phyloP scores from a whole-genome alignment of 2,113 vertebrate species.

The Oryzias celebensis region DNA sequence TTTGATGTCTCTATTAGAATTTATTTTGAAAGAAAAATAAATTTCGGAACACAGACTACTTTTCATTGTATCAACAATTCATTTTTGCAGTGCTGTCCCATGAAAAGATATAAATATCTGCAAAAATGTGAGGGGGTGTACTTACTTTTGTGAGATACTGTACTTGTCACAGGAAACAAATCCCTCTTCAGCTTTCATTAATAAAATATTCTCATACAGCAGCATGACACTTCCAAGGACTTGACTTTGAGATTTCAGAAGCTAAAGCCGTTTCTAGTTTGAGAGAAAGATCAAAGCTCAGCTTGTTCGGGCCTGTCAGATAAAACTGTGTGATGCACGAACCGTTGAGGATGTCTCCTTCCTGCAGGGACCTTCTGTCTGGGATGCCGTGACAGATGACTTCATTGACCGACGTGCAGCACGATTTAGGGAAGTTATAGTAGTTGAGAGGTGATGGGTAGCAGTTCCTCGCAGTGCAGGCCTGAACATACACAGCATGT shows the following conservation, averaged over 20 bases:
- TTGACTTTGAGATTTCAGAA: too few species aligned
- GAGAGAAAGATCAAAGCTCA: too few species aligned
- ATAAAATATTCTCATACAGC: conserved; percentile 20
- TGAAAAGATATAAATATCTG: too few species aligned
- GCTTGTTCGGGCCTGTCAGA: neutral
- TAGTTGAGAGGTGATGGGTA: conserved; percentile 99
- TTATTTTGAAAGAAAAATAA: too few species aligned
- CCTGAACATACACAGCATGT: conserved; percentile 71
- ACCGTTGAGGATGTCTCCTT: conserved; percentile 98
- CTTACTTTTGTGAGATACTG: too few species aligned
- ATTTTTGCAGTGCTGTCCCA: too few species aligned
- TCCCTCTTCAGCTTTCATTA: neutral
- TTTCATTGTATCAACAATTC: too few species aligned
- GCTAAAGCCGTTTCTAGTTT: too few species aligned
- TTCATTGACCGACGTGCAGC: conserved; percentile 98
- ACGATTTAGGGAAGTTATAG: conserved; percentile 99
- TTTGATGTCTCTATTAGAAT: too few species aligned
- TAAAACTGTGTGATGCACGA: conserved; percentile 18
- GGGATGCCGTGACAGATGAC: conserved; percentile 99
- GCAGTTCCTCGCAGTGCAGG: conserved; percentile 93
- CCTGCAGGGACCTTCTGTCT: conserved; percentile 89
- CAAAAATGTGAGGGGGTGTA: too few species aligned
- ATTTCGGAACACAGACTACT: too few species aligned
- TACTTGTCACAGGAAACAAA: conserved; percentile 38
- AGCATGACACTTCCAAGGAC: too few species aligned